A percentile compares a stretch with the other conserved stretches of the same genome.
These are phyloP conservation scores for Amblyornis subalaris DNA, from an alignment of 2,113 vertebrate genomes.

Conservation along the genomic window DNA sequence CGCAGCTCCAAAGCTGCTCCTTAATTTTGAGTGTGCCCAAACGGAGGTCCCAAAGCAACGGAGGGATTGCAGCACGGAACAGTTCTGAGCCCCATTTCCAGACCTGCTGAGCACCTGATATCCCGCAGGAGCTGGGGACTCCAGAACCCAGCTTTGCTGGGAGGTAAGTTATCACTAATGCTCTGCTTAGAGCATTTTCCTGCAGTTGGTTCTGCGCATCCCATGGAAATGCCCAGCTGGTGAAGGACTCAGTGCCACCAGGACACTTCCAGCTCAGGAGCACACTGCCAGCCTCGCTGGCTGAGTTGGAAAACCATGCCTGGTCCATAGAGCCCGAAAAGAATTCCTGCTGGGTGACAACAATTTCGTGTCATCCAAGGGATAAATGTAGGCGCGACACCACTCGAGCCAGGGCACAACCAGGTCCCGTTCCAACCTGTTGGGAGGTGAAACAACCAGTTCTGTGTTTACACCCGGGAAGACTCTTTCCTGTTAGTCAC, in stretches of 20 bases:
- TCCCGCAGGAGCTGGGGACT: not conserved
- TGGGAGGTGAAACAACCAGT: not conserved
- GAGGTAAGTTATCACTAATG: not conserved
- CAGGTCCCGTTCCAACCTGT: not conserved
- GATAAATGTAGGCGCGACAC: not conserved
- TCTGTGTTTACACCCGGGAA: not conserved
- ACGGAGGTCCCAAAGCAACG: not conserved
- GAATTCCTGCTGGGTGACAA: not conserved
- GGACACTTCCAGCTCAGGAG: not conserved
- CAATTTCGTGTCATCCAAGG: not conserved
- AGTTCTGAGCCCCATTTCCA: not conserved
- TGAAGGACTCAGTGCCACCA: not conserved
- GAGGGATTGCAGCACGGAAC: not conserved
- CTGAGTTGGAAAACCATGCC: not conserved
- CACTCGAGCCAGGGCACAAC: not conserved
- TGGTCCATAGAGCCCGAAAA: not conserved
- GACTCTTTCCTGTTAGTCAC: not conserved
- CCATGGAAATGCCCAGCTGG: accelerated
- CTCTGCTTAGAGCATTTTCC: not conserved
- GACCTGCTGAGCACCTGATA: not conserved
- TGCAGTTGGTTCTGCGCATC: not conserved
- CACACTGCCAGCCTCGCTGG: not conserved
- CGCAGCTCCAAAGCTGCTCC: not conserved
- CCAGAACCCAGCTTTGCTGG: not conserved
- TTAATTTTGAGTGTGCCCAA: not conserved